phyloP scores from a whole-genome alignment of 2,113 vertebrate species.

The Chionomys nivalis region DNA sequence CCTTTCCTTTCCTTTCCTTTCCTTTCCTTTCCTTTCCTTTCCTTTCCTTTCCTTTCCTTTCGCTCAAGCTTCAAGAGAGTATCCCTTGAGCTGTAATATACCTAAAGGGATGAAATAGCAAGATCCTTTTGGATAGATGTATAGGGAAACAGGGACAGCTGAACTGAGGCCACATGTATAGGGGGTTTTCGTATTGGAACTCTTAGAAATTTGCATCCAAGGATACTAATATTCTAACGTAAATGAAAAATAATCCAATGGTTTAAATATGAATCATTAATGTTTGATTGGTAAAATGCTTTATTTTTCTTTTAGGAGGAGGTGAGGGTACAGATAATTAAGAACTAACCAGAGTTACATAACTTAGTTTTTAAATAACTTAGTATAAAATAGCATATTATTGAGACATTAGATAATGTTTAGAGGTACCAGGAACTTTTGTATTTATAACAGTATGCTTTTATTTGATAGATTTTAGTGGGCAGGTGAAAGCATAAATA shows the following conservation, averaged over 20 bases:
- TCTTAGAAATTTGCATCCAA: constrained; percentile 28
- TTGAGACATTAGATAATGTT: constrained; percentile 46
- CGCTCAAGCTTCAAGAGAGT: constrained; percentile 25
- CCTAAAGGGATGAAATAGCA: not conserved
- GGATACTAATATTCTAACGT: constrained; percentile 33
- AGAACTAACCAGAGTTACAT: constrained; percentile 47
- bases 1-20: too few species aligned
- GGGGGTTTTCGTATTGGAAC: constrained; percentile 44
- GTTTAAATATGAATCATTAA: constrained; percentile 52
- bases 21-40: fast-evolving
- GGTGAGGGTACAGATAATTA: not conserved
- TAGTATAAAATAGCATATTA: constrained; percentile 45
- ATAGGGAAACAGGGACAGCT: not conserved
- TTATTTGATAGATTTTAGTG: constrained; percentile 21
- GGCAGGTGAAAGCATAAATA: not conserved
- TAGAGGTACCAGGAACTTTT: not conserved
- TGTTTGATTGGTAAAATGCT: not conserved
- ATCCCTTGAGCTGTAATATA: constrained; percentile 13
- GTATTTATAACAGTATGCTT: constrained; percentile 10
- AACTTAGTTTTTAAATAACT: constrained; percentile 42
- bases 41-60: not conserved
- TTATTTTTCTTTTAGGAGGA: not conserved
- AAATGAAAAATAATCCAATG: constrained; percentile 24
- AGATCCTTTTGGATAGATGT: constrained; percentile 20
- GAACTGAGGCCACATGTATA: not conserved